These are phyloP conservation scores for Apostichopus parvimensis DNA, from an alignment of 35 echinoderm and acorn worm genomes.

Conservation along the genomic window DNA sequence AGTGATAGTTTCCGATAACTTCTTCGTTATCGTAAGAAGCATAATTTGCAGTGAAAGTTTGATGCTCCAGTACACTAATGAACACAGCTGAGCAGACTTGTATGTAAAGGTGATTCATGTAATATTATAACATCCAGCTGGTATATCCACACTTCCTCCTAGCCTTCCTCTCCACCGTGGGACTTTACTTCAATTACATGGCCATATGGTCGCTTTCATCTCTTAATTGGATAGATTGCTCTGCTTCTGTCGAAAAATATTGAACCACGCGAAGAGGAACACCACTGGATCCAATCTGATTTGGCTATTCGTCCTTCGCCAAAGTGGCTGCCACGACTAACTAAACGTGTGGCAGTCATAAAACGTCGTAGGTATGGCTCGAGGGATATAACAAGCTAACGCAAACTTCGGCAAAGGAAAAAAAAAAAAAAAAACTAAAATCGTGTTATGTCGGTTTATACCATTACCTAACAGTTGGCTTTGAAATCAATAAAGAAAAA, in stretches of 20 bases:
- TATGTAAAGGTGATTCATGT: too few species aligned
- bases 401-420: too few species aligned
- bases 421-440: conserved; percentile 26
- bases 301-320: background rate
- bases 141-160: too few species aligned
- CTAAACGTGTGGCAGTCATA: background rate
- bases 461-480: conserved; percentile 35
- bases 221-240: conserved; percentile 35
- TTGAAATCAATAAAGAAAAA: background rate
- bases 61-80: too few species aligned
- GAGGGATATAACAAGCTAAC: conserved; percentile 1
- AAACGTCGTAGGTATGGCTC: background rate
- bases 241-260: conserved; percentile 29
- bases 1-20: too few species aligned
- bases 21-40: too few species aligned
- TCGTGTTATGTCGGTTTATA: conserved; percentile 25
- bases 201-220: conserved; percentile 21
- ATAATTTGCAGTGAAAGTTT: too few species aligned
- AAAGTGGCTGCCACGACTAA: background rate
- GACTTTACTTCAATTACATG: conserved; percentile 33
- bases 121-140: too few species aligned
- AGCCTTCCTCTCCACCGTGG: background rate
- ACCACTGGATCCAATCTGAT: background rate
- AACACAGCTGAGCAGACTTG: too few species aligned
- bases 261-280: background rate